A percentile compares a stretch with the other conserved stretches of the same genome.
Conservation (phyloP, 2,888 invertebrate species). For the Phasia obesa region DNA sequence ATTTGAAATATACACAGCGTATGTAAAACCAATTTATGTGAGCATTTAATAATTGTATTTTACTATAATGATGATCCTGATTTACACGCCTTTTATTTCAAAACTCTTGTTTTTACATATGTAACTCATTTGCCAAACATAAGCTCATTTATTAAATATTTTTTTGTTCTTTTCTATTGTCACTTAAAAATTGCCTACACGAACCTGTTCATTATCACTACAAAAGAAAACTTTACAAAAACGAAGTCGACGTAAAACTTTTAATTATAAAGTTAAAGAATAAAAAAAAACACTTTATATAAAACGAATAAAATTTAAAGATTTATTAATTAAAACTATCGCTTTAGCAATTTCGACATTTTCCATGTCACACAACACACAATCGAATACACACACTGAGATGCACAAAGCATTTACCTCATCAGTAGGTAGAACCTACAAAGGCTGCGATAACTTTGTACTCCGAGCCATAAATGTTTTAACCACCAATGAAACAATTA, state of each 20-base stretch:
- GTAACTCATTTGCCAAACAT: no score
- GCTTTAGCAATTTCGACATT: slow-evolving; percentile 9
- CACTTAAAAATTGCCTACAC: neutral
- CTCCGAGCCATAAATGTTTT: slow-evolving; percentile 42
- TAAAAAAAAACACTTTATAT: slow-evolving; percentile 6
- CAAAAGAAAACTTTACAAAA: neutral
- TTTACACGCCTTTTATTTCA: no score
- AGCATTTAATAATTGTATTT: no score
- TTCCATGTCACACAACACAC: neutral
- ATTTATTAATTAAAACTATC: slow-evolving; percentile 49
- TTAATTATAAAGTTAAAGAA: slow-evolving; percentile 30
- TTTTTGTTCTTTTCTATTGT: slow-evolving; percentile 1
- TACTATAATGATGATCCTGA: no score
- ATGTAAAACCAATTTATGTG: no score
- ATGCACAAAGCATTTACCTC: slow-evolving; percentile 11
- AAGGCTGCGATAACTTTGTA: slow-evolving; percentile 12
- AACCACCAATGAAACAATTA: slow-evolving; percentile 50
- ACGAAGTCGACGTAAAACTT: neutral
- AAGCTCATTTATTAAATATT: neutral
- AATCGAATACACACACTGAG: neutral
- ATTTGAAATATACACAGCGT: no score
- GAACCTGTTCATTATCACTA: neutral
- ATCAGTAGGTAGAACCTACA: slow-evolving; percentile 7
- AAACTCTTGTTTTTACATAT: no score
- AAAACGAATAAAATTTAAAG: slow-evolving; percentile 39